These are phyloP conservation scores for Lasioglossum morio DNA, from an alignment of 2,888 invertebrate genomes.

Conservation along the genomic window DNA sequence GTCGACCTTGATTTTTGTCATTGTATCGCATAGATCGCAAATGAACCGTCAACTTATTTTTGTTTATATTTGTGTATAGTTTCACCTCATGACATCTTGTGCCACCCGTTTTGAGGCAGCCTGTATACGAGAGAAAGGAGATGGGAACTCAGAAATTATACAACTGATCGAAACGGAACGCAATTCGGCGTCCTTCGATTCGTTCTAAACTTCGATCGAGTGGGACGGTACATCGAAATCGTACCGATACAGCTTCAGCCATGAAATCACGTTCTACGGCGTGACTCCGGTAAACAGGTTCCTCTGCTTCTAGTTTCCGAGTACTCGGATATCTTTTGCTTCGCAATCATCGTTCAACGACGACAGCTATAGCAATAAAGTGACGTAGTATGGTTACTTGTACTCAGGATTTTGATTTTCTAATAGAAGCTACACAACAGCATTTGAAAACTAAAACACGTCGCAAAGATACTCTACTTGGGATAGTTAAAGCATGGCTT, in stretches of 20 bases:
- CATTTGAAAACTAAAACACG: not conserved
- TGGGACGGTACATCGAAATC: constrained; percentile 13
- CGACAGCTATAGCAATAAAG: too few species aligned
- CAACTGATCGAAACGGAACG: not conserved
- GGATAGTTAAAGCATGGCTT: constrained; percentile 1
- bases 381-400: not conserved
- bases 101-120: not conserved
- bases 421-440: not conserved
- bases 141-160: not conserved
- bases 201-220: constrained; percentile 36
- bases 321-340: not conserved
- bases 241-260: constrained; percentile 27
- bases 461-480: not conserved
- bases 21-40: too few species aligned
- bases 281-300: not conserved
- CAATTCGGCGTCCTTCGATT: constrained; percentile 38
- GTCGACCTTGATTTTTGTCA: too few species aligned
- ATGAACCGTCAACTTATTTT: too few species aligned
- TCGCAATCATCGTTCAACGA: not conserved
- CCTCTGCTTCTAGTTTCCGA: not conserved
- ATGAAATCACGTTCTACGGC: constrained; percentile 12
- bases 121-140: not conserved
- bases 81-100: not conserved
- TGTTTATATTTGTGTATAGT: not conserved
- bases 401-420: not conserved